A percentile compares a stretch with the other conserved stretches of the same genome.
Evolutionary conservation across 2,888 invertebrate species (phyloP).

Genomic region (Gandaritis pyraliata): DNA sequence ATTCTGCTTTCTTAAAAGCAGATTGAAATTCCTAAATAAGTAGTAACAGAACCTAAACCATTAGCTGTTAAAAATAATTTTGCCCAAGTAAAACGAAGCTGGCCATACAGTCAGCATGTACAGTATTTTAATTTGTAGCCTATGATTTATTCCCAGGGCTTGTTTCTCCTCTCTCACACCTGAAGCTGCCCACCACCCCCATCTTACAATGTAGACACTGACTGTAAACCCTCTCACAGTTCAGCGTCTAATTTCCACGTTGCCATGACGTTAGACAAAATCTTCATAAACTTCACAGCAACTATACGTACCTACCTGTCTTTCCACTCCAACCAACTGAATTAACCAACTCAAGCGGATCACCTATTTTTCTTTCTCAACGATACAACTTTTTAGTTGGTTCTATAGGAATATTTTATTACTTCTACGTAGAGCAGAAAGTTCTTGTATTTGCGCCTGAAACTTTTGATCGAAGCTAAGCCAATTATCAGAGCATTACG

Average conservation of each 20-base stretch:
- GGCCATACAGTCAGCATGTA: conserved; percentile 23
- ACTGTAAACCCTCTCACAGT: conserved; percentile 50
- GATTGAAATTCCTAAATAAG: too few species aligned
- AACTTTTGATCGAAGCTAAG: conserved; percentile 5
- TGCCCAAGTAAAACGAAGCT: conserved; percentile 3
- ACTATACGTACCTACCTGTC: too few species aligned
- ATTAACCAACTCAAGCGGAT: too few species aligned
- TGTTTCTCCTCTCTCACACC: conserved; percentile 37
- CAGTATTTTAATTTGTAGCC: conserved; percentile 40
- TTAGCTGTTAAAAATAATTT: conserved; percentile 1
- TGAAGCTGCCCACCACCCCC: conserved; percentile 27
- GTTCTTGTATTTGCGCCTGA: conserved; percentile 1
- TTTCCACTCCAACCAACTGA: too few species aligned
- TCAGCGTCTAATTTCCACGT: conserved; percentile 60
- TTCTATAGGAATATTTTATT: too few species aligned
- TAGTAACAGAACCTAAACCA: not conserved
- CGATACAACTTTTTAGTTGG: too few species aligned
- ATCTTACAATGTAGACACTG: conserved; percentile 36
- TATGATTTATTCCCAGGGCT: conserved; percentile 43
- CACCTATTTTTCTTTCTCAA: too few species aligned
- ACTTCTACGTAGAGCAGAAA: not conserved
- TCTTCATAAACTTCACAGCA: conserved; percentile 27
- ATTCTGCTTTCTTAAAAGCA: too few species aligned
- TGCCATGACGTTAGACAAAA: conserved; percentile 63
- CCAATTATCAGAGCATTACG: conserved; percentile 15